A percentile compares a stretch with the other conserved stretches of the same genome.
These are phyloP conservation scores for Boulengeromyrus knoepffleri DNA, from an alignment of 2,113 vertebrate genomes.

Conservation along the genomic window DNA sequence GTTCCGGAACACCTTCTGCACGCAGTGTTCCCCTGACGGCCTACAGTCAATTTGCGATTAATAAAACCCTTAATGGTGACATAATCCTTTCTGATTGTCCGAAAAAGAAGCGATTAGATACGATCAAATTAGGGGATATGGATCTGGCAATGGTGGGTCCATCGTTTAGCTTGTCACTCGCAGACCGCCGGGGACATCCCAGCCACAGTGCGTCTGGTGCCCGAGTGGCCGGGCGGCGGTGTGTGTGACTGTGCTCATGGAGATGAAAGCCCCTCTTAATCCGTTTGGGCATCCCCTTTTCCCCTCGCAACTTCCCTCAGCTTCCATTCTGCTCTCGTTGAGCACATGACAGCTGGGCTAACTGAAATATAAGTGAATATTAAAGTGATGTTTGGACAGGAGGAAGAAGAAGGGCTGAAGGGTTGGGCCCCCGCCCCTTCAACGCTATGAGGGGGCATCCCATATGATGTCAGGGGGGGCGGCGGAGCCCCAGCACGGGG, in stretches of 20 bases:
- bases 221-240: too few relatives aligned
- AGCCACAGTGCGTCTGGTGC: not conserved
- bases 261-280: constrained; percentile 15
- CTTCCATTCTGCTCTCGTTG: not conserved
- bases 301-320: not conserved
- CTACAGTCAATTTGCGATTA: constrained; percentile 27
- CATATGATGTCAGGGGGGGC: not conserved
- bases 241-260: not conserved
- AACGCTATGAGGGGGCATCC: not conserved
- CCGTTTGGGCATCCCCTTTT: not conserved
- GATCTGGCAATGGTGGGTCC: not conserved
- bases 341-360: not conserved
- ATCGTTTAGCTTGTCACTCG: not conserved
- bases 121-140: not conserved
- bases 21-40: not conserved
- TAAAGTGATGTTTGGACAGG: not conserved
- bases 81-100: not conserved
- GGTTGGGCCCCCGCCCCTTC: not conserved
- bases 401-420: not conserved
- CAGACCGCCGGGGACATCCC: not conserved
- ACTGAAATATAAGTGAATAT: not conserved
- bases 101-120: constrained; percentile 6
- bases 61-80: constrained; percentile 22
- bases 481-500: not conserved
- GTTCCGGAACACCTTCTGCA: not conserved